These are phyloP conservation scores for Pteronotus mesoamericanus DNA, from an alignment of 2,797 vertebrate species.

Conservation along the genomic window DNA sequence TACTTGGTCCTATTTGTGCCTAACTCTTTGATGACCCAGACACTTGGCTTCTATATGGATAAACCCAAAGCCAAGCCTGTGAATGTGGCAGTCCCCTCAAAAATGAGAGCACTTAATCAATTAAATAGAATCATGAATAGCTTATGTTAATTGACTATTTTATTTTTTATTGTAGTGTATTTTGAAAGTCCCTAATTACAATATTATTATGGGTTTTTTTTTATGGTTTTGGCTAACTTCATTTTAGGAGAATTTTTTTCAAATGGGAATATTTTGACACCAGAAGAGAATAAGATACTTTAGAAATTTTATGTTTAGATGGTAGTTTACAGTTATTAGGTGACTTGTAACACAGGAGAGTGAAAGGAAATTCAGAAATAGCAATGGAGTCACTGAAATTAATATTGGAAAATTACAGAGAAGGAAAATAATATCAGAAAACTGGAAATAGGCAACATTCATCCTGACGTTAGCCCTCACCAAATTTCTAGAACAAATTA, in stretches of 20 bases:
- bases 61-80: neutral
- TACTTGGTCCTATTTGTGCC: neutral
- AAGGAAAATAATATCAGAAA: conserved; percentile 4
- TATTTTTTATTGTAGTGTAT: neutral
- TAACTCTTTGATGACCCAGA: neutral
- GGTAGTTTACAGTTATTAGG: neutral
- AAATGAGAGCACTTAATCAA: neutral
- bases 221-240: neutral
- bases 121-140: neutral
- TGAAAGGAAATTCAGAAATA: neutral
- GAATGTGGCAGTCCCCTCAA: neutral
- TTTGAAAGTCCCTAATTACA: neutral
- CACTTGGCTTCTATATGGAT: neutral
- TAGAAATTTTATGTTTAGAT: neutral
- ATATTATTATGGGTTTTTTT: neutral
- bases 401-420: neutral
- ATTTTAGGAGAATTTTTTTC: neutral
- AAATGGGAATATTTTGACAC: neutral
- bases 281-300: neutral
- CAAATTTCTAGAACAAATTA: neutral
- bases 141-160: neutral
- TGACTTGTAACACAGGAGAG: neutral
- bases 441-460: neutral
- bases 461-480: neutral
- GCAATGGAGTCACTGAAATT: neutral